Percentiles rank a stretch among this genome's conserved stretches.
These are phyloP conservation scores for roundworm (Caenorhabditis elegans) DNA, from an alignment of 1,140 invertebrate species.

Conservation along the genomic window DNA sequence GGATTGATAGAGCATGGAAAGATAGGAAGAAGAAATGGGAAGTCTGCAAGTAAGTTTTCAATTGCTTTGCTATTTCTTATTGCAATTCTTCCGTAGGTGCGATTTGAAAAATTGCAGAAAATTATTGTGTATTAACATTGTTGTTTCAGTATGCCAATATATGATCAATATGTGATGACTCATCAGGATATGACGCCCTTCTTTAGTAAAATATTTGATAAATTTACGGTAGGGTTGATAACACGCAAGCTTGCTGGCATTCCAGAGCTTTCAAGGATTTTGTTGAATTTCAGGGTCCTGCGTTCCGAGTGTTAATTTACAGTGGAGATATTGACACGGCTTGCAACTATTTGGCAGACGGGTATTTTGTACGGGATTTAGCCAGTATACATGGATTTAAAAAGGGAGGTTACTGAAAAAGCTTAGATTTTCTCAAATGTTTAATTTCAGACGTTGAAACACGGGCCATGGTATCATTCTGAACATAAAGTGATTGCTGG, in stretches of 20 bases:
- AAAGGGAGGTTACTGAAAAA: not conserved
- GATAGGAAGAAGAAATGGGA: slow-evolving; percentile 6
- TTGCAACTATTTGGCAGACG: slow-evolving; percentile 71
- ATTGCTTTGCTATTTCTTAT: too few species aligned
- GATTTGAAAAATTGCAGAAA: too few species aligned
- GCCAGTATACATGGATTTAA: slow-evolving; percentile 19
- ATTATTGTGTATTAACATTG: too few species aligned
- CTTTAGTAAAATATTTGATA: not conserved
- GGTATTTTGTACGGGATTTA: slow-evolving; percentile 68
- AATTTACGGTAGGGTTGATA: not conserved
- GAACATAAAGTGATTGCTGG: not conserved
- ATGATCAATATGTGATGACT: slow-evolving; percentile 29
- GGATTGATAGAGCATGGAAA: slow-evolving; percentile 16
- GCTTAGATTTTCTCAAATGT: not conserved
- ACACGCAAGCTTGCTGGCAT: too few species aligned
- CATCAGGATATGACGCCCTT: slow-evolving; percentile 10
- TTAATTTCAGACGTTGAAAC: not conserved
- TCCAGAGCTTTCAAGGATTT: not conserved
- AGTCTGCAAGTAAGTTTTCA: slow-evolving; percentile 44
- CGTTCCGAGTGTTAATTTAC: slow-evolving; percentile 67
- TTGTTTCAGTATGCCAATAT: not conserved
- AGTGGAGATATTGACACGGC: slow-evolving; percentile 71
- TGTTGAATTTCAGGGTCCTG: not conserved
- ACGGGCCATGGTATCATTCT: not conserved
- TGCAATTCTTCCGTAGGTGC: too few species aligned